Percentiles rank a stretch among this genome's conserved stretches.
phyloP scores from a whole-genome alignment of 2,888 invertebrate genomes.

The Alsophila aescularia region DNA sequence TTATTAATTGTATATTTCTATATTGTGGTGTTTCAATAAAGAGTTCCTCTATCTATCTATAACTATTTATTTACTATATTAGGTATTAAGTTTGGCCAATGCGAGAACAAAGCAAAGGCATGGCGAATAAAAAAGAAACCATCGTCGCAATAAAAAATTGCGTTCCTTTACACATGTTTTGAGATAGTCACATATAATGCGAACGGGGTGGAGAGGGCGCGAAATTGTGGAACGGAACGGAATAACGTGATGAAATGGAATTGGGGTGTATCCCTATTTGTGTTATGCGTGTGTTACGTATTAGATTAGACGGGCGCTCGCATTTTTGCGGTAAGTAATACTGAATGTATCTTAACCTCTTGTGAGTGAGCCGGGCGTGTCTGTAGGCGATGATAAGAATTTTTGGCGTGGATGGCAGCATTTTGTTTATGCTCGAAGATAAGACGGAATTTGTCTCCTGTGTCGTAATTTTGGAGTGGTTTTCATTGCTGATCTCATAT shows the following conservation, averaged over 20 bases:
- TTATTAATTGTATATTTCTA: too few relatives aligned
- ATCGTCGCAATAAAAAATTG: neutral
- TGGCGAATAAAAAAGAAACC: too few relatives aligned
- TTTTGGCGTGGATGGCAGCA: neutral
- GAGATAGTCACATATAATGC: conserved; percentile 30
- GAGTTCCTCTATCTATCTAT: too few relatives aligned
- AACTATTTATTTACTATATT: too few relatives aligned
- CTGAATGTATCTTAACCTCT: conserved; percentile 18
- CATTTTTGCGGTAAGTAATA: conserved; percentile 25
- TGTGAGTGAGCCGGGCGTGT: neutral
- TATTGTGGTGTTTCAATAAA: too few relatives aligned
- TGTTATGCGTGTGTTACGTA: conserved; percentile 23
- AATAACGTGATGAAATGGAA: conserved; percentile 36
- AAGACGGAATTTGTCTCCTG: neutral
- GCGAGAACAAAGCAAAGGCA: neutral
- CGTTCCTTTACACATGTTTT: conserved; percentile 34
- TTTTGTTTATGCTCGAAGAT: conserved; percentile 12
- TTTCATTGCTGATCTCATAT: too few relatives aligned
- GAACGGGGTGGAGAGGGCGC: conserved; percentile 27
- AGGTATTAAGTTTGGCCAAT: too few relatives aligned
- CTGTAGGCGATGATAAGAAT: neutral
- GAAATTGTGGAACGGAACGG: conserved; percentile 31
- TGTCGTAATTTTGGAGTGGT: too few relatives aligned
- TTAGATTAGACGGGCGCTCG: conserved; percentile 23
- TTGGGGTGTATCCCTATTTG: conserved; percentile 28